A percentile compares a stretch with the other conserved stretches of the same genome.
Evolutionary conservation across 2,888 invertebrate genomes (phyloP).

Genomic region (Rhyacophila evoluta): DNA sequence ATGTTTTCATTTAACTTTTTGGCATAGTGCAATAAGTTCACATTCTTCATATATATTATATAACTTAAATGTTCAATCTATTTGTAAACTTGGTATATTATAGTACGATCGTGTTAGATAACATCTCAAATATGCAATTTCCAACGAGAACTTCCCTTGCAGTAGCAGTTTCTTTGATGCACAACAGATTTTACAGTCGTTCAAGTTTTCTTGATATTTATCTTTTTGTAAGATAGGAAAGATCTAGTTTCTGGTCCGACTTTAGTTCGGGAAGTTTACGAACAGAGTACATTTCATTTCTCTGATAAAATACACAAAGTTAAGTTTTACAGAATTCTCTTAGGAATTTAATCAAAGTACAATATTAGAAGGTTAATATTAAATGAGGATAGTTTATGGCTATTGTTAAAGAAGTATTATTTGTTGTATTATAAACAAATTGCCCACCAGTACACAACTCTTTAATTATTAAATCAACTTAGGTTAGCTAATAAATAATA

Average conservation of each 20-base stretch:
- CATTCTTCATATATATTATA: no score
- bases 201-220: slow-evolving; percentile 2
- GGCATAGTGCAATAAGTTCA: no score
- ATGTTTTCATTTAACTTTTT: no score
- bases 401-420: no score
- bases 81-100: neutral
- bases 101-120: neutral
- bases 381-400: no score
- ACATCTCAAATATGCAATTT: neutral
- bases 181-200: neutral
- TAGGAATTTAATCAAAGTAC: no score
- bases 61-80: neutral
- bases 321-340: neutral
- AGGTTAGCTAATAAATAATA: no score
- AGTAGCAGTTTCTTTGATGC: neutral
- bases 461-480: no score
- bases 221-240: slow-evolving; percentile 7
- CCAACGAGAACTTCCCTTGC: neutral
- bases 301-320: neutral
- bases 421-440: no score
- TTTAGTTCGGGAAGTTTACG: neutral
- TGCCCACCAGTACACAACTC: no score
- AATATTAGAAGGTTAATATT: no score
- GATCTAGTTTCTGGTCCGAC: neutral
- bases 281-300: neutral